Evolutionary conservation across 2,797 vertebrate genomes (phyloP).

Genomic region (Scolopax rusticola): DNA sequence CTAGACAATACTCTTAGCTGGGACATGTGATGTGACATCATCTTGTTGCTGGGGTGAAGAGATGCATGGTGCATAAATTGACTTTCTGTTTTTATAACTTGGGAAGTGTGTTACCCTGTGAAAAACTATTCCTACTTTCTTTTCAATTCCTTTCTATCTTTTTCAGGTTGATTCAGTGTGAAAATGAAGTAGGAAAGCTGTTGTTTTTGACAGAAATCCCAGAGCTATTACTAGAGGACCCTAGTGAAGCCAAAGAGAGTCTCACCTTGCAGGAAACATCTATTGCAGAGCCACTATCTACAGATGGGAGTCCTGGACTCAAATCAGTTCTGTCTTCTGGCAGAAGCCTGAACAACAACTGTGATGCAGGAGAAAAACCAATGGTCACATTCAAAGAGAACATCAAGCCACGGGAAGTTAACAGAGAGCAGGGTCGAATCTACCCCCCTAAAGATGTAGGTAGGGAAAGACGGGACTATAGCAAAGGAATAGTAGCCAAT

Average conservation of each 20-base stretch:
- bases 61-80: not conserved
- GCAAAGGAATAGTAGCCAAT: constrained; percentile 83
- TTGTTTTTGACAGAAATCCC: constrained; percentile 94
- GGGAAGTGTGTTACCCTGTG: not conserved
- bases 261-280: constrained; percentile 89
- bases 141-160: constrained; percentile 24
- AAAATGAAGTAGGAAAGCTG: constrained; percentile 88
- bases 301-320: constrained; percentile 85
- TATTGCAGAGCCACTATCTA: constrained; percentile 82
- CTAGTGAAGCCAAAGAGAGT: constrained; percentile 88
- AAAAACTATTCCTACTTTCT: not conserved
- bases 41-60: not conserved
- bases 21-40: not conserved
- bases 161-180: constrained; percentile 91
- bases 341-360: constrained; percentile 86
- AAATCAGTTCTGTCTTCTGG: constrained; percentile 93
- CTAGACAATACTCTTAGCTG: not conserved
- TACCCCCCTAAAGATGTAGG: constrained; percentile 84
- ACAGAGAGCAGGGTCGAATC: constrained; percentile 84
- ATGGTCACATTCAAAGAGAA: constrained; percentile 98
- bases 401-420: constrained; percentile 92
- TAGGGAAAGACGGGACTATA: constrained; percentile 87
- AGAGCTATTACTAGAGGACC: constrained; percentile 89
- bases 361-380: constrained; percentile 89
- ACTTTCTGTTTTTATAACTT: not conserved